Evolutionary conservation across 2,888 invertebrate species (phyloP).

Genomic region (Odontothrips loti): DNA sequence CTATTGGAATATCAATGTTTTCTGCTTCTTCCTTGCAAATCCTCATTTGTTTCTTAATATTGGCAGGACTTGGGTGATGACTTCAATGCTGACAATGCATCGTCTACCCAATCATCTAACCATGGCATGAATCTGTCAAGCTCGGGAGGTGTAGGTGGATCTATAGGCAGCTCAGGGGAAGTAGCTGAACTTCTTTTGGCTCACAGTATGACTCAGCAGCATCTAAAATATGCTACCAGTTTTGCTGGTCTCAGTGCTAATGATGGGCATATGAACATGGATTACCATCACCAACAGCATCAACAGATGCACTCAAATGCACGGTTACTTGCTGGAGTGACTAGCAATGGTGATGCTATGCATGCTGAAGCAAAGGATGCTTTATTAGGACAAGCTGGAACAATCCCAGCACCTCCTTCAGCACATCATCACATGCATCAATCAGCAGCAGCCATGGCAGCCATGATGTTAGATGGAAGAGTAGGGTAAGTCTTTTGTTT

Average conservation of each 20-base stretch:
- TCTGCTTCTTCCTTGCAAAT: neutral
- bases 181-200: neutral
- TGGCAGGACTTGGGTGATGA: constrained; percentile 16
- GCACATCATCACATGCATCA: constrained; percentile 42
- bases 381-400: constrained; percentile 5
- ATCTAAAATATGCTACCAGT: constrained; percentile 13
- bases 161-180: neutral
- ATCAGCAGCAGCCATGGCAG: constrained; percentile 47
- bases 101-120: neutral
- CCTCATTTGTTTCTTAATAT: neutral
- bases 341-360: neutral
- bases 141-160: neutral
- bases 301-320: neutral
- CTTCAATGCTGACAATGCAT: constrained; percentile 4
- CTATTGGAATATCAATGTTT: neutral
- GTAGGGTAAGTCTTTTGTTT: constrained; percentile 9
- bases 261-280: neutral
- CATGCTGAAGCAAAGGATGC: constrained; percentile 28
- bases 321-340: neutral
- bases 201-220: neutral
- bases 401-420: neutral
- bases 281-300: constrained; percentile 32
- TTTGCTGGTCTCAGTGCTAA: constrained; percentile 2
- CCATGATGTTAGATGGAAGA: constrained; percentile 49
- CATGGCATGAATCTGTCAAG: neutral